Percentiles rank a stretch among this genome's conserved stretches.
Evolutionary conservation across 2,113 vertebrate genomes (phyloP).

Genomic region (Lophura nycthemera): DNA sequence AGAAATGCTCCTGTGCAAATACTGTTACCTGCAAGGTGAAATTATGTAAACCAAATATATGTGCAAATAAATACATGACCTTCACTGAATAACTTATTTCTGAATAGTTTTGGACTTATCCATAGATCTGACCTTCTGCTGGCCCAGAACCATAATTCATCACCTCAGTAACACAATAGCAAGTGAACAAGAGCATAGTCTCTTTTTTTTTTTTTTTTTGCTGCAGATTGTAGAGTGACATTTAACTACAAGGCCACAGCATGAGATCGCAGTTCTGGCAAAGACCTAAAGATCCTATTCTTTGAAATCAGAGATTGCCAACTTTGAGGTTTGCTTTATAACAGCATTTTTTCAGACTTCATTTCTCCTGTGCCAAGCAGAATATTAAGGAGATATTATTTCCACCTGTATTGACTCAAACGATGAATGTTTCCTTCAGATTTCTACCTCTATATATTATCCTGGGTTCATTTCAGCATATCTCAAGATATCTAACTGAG

Average conservation of each 20-base stretch:
- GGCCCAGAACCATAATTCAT: background rate
- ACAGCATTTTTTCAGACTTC: background rate
- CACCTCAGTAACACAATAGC: background rate
- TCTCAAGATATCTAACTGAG: background rate
- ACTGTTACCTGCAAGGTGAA: background rate
- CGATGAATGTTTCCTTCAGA: background rate
- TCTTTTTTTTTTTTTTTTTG: background rate
- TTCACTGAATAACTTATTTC: background rate
- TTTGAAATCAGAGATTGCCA: background rate
- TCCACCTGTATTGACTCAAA: background rate
- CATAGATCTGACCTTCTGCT: background rate
- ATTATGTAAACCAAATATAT: background rate
- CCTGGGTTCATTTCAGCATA: background rate
- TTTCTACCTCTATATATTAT: background rate
- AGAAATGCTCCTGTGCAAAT: constrained; percentile 2
- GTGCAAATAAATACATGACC: background rate
- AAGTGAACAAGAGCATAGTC: background rate
- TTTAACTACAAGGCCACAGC: background rate
- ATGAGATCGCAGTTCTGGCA: background rate
- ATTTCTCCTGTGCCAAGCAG: background rate
- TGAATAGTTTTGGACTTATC: background rate
- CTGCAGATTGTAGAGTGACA: background rate
- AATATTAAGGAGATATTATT: background rate
- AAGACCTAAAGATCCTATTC: background rate
- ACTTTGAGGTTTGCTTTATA: background rate